phyloP scores from a whole-genome alignment of 2,113 vertebrate genomes.

The Vireo altiloquus region DNA sequence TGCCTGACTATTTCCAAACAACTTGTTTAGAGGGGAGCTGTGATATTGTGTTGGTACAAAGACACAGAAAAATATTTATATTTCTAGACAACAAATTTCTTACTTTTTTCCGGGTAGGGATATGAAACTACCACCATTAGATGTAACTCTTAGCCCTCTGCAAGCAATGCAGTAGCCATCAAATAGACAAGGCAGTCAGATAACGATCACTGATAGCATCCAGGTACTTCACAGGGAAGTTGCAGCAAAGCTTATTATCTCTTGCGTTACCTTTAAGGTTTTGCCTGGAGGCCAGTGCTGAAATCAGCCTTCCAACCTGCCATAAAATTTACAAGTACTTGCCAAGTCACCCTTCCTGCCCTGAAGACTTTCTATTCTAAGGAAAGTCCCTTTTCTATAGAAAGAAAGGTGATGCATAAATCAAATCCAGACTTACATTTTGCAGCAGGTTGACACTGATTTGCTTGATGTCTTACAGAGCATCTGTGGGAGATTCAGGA shows the following conservation, averaged over 20 bases:
- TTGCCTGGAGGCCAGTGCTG: neutral
- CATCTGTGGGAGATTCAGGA: neutral
- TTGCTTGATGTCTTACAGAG: neutral
- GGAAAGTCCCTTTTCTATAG: neutral
- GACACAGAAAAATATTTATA: neutral
- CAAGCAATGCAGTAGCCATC: neutral
- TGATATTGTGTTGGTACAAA: neutral
- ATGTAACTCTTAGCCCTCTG: neutral
- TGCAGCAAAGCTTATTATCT: neutral
- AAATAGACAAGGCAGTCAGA: neutral
- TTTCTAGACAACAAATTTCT: neutral
- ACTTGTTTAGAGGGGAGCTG: neutral
- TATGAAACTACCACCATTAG: neutral
- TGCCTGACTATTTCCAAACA: neutral
- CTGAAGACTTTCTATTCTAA: slow-evolving; percentile 16
- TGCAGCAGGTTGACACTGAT: neutral
- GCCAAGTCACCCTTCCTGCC: neutral
- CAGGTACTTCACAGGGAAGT: neutral
- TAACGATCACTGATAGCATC: neutral
- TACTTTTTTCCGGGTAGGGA: neutral
- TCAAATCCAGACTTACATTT: neutral
- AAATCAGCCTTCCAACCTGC: neutral
- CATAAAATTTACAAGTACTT: neutral
- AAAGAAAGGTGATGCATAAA: neutral
- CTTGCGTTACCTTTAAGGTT: neutral